phyloP scores from a whole-genome alignment of 2,888 invertebrate genomes.

The Leucania comma region DNA sequence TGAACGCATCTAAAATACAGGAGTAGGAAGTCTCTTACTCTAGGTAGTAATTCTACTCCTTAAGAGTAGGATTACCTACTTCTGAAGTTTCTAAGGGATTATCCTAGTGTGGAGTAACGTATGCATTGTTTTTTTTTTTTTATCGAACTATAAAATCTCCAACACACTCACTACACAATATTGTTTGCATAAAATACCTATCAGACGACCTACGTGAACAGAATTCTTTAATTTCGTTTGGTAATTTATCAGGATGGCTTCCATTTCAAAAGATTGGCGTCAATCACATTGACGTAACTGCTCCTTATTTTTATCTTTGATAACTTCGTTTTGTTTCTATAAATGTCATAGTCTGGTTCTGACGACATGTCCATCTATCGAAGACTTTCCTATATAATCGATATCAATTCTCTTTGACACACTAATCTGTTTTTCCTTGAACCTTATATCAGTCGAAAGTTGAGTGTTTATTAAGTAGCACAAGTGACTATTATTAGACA shows the following conservation, averaged over 20 bases:
- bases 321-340: conserved; percentile 16
- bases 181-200: not conserved
- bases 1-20: too few relatives aligned
- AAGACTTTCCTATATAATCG: conserved; percentile 22
- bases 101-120: too few relatives aligned
- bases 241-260: not conserved
- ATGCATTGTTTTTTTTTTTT: too few relatives aligned
- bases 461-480: not conserved
- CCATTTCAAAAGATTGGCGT: conserved; percentile 17
- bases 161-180: not conserved
- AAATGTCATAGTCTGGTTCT: conserved; percentile 30
- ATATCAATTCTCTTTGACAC: conserved; percentile 23
- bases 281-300: conserved; percentile 19
- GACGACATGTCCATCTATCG: conserved; percentile 25
- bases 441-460: not conserved
- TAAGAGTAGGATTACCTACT: too few relatives aligned
- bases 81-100: too few relatives aligned
- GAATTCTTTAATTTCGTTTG: conserved; percentile 4
- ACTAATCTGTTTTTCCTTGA: conserved; percentile 20
- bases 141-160: too few relatives aligned
- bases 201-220: not conserved
- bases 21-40: too few relatives aligned
- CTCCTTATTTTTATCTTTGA: not conserved
- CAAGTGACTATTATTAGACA: too few relatives aligned
- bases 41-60: too few relatives aligned